A percentile compares a stretch with the other conserved stretches of the same genome.
phyloP scores from a whole-genome alignment of 2,797 vertebrate species.

The Rhinichthys osculus region DNA sequence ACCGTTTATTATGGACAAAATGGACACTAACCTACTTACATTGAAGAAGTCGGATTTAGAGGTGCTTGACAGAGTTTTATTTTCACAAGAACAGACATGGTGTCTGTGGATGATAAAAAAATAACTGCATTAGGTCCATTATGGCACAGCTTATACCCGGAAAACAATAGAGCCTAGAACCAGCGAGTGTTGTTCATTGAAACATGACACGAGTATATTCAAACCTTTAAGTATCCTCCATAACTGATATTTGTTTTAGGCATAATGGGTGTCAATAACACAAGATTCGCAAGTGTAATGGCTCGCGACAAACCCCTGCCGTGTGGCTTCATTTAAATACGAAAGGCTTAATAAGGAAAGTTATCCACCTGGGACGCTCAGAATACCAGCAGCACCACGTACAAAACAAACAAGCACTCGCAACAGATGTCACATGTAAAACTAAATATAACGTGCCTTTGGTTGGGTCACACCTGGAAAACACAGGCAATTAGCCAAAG shows the following conservation, averaged over 20 bases:
- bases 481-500: constrained; percentile 61
- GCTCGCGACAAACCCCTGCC: constrained; percentile 9
- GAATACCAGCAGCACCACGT: constrained; percentile 60
- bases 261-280: constrained; percentile 45
- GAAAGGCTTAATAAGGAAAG: constrained; percentile 60
- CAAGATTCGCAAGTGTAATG: constrained; percentile 31
- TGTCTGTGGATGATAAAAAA: constrained; percentile 58
- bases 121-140: constrained; percentile 18
- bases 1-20: constrained; percentile 61
- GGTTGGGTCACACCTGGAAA: constrained; percentile 74
- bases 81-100: constrained; percentile 49
- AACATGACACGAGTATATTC: constrained; percentile 40
- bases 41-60: constrained; percentile 50
- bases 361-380: constrained; percentile 71
- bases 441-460: constrained; percentile 73
- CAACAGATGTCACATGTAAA: constrained; percentile 74
- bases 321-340: constrained; percentile 58
- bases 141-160: neutral
- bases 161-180: constrained; percentile 13
- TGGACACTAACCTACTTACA: constrained; percentile 55
- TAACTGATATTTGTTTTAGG: constrained; percentile 44
- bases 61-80: constrained; percentile 50
- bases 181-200: neutral
- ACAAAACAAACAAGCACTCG: constrained; percentile 71
- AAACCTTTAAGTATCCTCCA: constrained; percentile 42